Evolutionary conservation across 2,113 vertebrate species (phyloP).

Genomic region (Macquaria australasica): DNA sequence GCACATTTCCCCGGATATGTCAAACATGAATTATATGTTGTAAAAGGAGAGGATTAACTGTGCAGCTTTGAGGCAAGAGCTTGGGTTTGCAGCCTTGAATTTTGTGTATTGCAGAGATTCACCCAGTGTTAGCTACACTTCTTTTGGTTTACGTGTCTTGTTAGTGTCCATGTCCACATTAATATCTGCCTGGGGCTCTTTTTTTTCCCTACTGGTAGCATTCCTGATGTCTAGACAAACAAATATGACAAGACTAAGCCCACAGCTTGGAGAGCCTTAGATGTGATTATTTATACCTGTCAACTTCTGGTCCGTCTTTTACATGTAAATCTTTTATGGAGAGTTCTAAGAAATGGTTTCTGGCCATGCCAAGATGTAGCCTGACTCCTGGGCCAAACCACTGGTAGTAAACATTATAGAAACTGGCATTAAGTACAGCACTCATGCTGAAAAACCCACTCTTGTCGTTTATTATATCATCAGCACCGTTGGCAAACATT

Average conservation of each 20-base stretch:
- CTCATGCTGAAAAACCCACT: conserved; percentile 51
- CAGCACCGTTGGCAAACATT: conserved; percentile 36
- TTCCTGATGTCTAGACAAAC: conserved; percentile 73
- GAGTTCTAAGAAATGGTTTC: conserved; percentile 64
- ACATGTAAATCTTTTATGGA: conserved; percentile 54
- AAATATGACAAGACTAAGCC: conserved; percentile 68
- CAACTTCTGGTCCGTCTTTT: conserved; percentile 55
- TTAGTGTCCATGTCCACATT: conserved; percentile 56
- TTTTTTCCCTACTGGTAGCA: conserved; percentile 34
- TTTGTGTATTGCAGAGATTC: conserved; percentile 38
- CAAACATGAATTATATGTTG: conserved; percentile 79
- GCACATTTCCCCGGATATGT: conserved; percentile 75
- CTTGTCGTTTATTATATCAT: conserved; percentile 73
- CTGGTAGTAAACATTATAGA: conserved; percentile 71
- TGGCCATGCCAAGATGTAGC: conserved; percentile 55
- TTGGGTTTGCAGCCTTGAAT: conserved; percentile 57
- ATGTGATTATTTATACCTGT: conserved; percentile 72
- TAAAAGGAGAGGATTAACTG: conserved; percentile 67
- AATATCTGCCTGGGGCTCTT: conserved; percentile 49
- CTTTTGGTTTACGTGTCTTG: conserved; percentile 36
- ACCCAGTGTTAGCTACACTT: conserved; percentile 24
- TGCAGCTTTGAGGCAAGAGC: conserved; percentile 51
- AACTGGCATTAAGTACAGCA: conserved; percentile 66
- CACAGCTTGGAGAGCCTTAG: conserved; percentile 46
- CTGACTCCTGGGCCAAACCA: conserved; percentile 68